Conservation (phyloP, 2,888 invertebrate genomes). For the Brenthis daphne region DNA sequence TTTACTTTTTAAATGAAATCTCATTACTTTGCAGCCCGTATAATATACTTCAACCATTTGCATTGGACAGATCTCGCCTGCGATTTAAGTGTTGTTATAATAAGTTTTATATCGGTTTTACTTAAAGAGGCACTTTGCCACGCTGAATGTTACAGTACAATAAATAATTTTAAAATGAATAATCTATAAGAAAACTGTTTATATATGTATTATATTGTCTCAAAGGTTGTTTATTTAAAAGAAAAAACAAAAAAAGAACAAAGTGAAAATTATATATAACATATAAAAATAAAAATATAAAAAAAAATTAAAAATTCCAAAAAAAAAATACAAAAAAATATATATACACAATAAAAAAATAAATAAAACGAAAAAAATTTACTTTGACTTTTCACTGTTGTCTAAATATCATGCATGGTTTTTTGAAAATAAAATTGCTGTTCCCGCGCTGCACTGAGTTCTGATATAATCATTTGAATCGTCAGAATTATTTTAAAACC, state of each 20-base stretch:
- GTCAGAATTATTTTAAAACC: not conserved
- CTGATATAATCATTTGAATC: not conserved
- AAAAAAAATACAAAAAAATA: constrained; percentile 42
- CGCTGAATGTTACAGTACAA: constrained; percentile 75
- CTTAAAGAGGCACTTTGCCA: constrained; percentile 69
- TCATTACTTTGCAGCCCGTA: constrained; percentile 30
- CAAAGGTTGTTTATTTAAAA: constrained; percentile 66
- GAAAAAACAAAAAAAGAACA: constrained; percentile 52
- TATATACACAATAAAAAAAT: constrained; percentile 53
- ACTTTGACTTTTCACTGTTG: constrained; percentile 42
- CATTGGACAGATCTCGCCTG: constrained; percentile 51
- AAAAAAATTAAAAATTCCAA: constrained; percentile 41
- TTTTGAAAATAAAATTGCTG: constrained; percentile 16
- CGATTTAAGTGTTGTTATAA: constrained; percentile 56
- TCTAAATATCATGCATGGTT: constrained; percentile 40
- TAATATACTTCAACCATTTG: constrained; percentile 45
- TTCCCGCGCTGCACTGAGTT: constrained; percentile 4
- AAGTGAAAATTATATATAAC: constrained; percentile 49
- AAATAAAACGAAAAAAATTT: constrained; percentile 43
- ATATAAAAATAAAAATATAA: constrained; percentile 45
- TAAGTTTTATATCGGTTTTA: constrained; percentile 78
- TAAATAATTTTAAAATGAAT: constrained; percentile 68
- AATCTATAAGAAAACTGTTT: constrained; percentile 75
- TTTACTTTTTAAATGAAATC: too few species aligned
- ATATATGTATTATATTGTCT: constrained; percentile 62